phyloP scores from a whole-genome alignment of 1,140 invertebrate genomes.

The Dinoponera quadriceps region DNA sequence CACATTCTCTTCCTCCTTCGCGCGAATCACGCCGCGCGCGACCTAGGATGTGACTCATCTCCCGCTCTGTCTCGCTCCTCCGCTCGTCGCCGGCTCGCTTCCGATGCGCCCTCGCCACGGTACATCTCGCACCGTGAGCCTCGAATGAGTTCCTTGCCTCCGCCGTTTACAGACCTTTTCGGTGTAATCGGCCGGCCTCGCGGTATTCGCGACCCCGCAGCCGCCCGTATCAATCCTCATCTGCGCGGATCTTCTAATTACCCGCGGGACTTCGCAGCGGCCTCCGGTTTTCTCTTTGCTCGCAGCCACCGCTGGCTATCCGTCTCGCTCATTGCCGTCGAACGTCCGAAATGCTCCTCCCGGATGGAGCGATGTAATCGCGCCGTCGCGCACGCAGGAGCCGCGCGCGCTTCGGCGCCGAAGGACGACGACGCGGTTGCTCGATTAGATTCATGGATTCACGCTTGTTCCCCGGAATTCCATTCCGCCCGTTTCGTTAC shows the following conservation, averaged over 20 bases:
- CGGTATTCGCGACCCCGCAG: conserved; percentile 25
- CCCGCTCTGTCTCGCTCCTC: background rate
- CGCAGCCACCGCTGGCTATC: background rate
- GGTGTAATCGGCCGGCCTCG: conserved; percentile 19
- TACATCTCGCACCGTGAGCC: background rate
- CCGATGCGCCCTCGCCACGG: background rate
- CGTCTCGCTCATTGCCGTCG: background rate
- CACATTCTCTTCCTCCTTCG: conserved; percentile 18
- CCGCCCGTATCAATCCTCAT: conserved; percentile 6
- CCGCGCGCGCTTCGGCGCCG: too few species aligned
- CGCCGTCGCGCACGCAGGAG: too few species aligned
- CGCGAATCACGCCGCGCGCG: background rate
- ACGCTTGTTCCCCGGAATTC: too few species aligned
- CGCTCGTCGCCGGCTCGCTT: background rate
- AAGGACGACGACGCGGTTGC: too few species aligned
- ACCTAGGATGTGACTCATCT: conserved; percentile 51
- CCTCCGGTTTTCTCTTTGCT: background rate
- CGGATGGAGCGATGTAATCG: too few species aligned
- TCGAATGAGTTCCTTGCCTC: conserved; percentile 50
- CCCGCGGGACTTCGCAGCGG: background rate
- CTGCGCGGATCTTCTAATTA: background rate
- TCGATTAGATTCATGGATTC: too few species aligned
- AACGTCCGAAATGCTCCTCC: too few species aligned
- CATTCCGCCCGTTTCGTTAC: too few species aligned
- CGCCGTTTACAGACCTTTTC: conserved; percentile 44